Conservation (phyloP, 2,797 vertebrate genomes). For the Garrulus glandarius region DNA sequence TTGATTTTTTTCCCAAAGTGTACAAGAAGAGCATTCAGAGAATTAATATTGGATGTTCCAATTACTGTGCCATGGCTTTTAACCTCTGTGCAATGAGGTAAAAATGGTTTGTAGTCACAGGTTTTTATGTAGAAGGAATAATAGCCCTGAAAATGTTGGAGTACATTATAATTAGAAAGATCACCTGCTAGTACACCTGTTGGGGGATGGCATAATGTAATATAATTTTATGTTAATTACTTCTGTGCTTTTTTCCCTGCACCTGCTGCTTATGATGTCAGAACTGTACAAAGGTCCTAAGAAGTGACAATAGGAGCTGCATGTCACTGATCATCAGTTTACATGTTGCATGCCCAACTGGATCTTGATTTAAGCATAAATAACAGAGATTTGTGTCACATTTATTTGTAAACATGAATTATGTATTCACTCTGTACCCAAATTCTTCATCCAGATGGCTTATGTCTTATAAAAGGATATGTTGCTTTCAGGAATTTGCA, state of each 20-base stretch:
- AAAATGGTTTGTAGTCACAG: conserved; percentile 43
- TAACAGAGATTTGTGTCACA: neutral
- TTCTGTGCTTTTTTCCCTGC: conserved; percentile 32
- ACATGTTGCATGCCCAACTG: neutral
- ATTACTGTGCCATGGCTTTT: conserved; percentile 47
- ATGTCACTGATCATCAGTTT: conserved; percentile 39
- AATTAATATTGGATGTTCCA: conserved; percentile 31
- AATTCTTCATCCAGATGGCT: neutral
- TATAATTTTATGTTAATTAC: conserved; percentile 72
- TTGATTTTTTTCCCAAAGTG: conserved; percentile 1
- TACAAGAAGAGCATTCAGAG: conserved; percentile 23
- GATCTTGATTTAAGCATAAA: conserved; percentile 28
- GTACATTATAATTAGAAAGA: conserved; percentile 58
- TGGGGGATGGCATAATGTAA: conserved; percentile 54
- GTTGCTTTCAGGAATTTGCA: neutral
- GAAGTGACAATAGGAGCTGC: conserved; percentile 39
- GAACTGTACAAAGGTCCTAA: conserved; percentile 42
- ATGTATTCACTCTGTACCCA: neutral
- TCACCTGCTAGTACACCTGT: conserved; percentile 73
- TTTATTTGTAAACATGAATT: conserved; percentile 38
- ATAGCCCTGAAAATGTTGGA: conserved; percentile 30
- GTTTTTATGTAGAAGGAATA: conserved; percentile 46
- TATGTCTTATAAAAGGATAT: neutral
- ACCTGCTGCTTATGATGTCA: conserved; percentile 65
- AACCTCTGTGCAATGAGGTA: conserved; percentile 15